Base-by-base conservation (phyloP, 2,113 vertebrate species). In the Tachysurus fulvidraco region DNA sequence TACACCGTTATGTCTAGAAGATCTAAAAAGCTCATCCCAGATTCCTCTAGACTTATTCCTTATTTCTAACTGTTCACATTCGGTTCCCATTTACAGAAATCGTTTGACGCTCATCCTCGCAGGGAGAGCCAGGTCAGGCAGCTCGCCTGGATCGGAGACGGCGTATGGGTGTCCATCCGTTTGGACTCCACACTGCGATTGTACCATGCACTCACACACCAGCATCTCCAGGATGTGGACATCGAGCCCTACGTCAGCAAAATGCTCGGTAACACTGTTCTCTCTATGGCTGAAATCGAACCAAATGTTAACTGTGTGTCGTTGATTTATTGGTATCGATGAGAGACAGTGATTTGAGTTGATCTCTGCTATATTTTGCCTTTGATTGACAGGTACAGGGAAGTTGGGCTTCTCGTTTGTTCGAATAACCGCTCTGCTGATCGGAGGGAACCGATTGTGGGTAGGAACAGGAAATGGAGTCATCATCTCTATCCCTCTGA, bases 221-320 rank as follows among this genome's bases (percentile, higher is more conserved):
- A 99, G 88, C 98, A 99, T 86, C 96, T 99, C 64, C 98, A 99
- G 89, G 98, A 99, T 0, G 98, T 99, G 11, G 98, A 99, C 92
- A 99, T 99, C 0, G 98, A 99, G 91, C 98, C 98, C 6, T 99
- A 99, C 0, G 98, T 99, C 96, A 99, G 98, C 95, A 99, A 99
- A 94, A 99, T 99, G 98, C 93, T 99, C 65, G 98, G 98, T 99
- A 90, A 95, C 36, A 12, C 46, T 28, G n/a, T 54, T 30, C 8
- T 44, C 4, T 36, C 19, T 54, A 9, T 44, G 36, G 59, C 5
- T 25, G 28, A 46, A 23, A 82, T 46, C 7, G 14, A 64, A n/a
- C 3, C 3, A n/a, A 19, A 44, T 50, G 41, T 16, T 44, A 80
- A 36, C 25, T 16, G 67, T 13, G 41, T 71, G 30, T 78, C 25